Evolutionary conservation across 2,888 invertebrate species (phyloP), one percentile per base, ranked within the genome.

Genomic region (Drosophila cracens): DNA sequence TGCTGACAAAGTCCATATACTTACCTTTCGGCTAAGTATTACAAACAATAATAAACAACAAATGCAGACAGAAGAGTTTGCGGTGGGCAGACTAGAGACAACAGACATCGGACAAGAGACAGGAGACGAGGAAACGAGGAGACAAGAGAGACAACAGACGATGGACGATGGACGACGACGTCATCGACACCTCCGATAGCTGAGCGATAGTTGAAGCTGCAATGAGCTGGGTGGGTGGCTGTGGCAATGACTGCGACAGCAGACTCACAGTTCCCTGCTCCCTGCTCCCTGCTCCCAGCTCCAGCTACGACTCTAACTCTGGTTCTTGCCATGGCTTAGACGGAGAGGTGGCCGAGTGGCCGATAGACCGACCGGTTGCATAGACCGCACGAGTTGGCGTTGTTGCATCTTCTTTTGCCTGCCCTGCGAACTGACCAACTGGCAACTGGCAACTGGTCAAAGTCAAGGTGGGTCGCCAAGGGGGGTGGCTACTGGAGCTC

Each of bases 131-230:
- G 46, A 21, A 16, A 16, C 4, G 46, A 27, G 29, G 38, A 53
- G 57, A 36, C 34, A 36, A 36, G 58, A 56, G 62, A 56, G 53
- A 54, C 48, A 62, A 43, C 46, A 49, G 69, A 66, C 70, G 60
- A 59, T 67, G 46, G 46, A 46, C 62, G 71, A 70, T 60, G 63
- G 75, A 71, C 69, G 68, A 72, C 87, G 88, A 90, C 87, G 87
- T 87, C 87, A 87, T 87, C 89, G 91, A 90, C 91, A 90, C 87
- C 90, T 90, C 89, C 87, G 89, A 85, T 85, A 87, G 85, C 79
- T 81, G 84, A 72, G 79, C 79, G 82, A 78, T 78, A 81, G 79
- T 79, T 69, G 52, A 68, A 54, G 36, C 27, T 54, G 36, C n/a
- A 58, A 63, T 62, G 48, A 63, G 62, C 57, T 69, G 85, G 82